A percentile compares a stretch with the other conserved stretches of the same genome.
phyloP scores from a whole-genome alignment of 64 coral and sea anemone species.

The Hydrozoanthus tunicans region DNA sequence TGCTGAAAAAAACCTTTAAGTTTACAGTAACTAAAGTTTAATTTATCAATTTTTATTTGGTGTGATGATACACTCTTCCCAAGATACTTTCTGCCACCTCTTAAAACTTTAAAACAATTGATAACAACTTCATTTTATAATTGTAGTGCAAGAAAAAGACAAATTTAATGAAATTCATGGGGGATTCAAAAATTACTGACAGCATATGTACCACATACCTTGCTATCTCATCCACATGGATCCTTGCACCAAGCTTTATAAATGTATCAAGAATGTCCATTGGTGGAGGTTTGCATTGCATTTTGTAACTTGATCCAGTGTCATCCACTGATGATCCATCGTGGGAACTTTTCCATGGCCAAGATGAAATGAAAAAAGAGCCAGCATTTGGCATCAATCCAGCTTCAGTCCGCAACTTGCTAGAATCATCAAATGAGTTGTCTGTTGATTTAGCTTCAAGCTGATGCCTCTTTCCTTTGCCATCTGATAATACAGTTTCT shows the following conservation, averaged over 20 bases:
- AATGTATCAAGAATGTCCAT: constrained; percentile 43
- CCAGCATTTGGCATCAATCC: not conserved
- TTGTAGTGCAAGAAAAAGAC: too few species aligned
- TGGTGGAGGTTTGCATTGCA: not conserved
- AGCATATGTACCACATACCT: not conserved
- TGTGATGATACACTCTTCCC: too few species aligned
- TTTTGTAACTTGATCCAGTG: not conserved
- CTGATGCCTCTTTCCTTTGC: constrained; percentile 4
- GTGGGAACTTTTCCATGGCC: constrained; percentile 44
- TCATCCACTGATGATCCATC: constrained; percentile 25
- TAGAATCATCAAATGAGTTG: constrained; percentile 9
- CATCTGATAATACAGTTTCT: not conserved
- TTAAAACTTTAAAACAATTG: too few species aligned
- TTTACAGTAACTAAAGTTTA: too few species aligned
- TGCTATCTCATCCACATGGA: constrained; percentile 45
- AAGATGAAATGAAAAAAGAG: constrained; percentile 24
- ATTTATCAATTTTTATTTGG: too few species aligned
- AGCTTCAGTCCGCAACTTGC: not conserved
- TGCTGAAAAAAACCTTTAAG: too few species aligned
- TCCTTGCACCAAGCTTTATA: constrained; percentile 48
- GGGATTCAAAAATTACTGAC: too few species aligned
- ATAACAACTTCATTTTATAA: too few species aligned
- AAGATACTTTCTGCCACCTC: too few species aligned
- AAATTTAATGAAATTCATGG: too few species aligned
- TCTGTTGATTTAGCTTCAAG: constrained; percentile 20